phyloP scores from a whole-genome alignment of 2,113 vertebrate species.

The Aegotheles bennettii region DNA sequence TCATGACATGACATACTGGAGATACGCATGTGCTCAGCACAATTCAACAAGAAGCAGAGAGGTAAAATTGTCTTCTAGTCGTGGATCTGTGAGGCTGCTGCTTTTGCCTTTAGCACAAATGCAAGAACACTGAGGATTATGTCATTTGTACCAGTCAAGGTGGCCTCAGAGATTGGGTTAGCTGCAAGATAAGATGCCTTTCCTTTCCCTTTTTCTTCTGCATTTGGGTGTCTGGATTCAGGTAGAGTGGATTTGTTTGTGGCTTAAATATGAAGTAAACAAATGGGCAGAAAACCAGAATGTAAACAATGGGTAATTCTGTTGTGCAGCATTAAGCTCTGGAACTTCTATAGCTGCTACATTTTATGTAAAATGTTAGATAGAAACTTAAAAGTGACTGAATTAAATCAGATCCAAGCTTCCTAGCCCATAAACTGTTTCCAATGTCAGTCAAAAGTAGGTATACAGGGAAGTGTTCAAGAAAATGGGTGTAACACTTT shows the following conservation, averaged over 20 bases:
- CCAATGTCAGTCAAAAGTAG: neutral
- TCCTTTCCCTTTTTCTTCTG: neutral
- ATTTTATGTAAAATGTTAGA: neutral
- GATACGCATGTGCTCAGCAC: accelerated
- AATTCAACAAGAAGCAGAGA: neutral
- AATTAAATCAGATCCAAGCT: neutral
- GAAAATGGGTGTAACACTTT: neutral
- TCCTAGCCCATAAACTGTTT: neutral
- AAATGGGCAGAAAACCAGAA: neutral
- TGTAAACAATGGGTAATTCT: neutral
- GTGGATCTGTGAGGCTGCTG: neutral
- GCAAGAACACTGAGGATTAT: neutral
- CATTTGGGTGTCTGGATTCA: neutral
- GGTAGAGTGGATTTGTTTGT: neutral
- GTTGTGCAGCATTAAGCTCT: neutral
- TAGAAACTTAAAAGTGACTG: neutral
- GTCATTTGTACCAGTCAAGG: neutral
- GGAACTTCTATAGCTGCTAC: neutral
- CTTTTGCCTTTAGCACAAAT: neutral
- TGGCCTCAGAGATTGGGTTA: neutral
- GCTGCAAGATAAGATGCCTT: neutral
- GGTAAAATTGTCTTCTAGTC: neutral
- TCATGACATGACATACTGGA: neutral
- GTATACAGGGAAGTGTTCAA: neutral
- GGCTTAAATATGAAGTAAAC: neutral